Conservation (phyloP, 2,888 invertebrate genomes). For the Caenorhabditis sp. region DNA sequence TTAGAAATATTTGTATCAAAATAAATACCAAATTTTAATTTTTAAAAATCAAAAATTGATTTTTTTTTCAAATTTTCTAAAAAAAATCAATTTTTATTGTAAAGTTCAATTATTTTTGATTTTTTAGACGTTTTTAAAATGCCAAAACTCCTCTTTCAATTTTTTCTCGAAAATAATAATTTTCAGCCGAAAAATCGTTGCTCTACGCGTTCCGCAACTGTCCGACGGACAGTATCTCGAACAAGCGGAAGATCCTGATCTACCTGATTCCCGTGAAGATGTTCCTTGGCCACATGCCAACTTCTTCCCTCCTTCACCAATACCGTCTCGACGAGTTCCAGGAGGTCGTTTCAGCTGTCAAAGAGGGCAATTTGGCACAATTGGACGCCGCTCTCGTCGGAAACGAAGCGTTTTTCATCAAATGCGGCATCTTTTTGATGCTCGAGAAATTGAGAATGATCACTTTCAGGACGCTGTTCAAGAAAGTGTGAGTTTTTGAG, state of each 20-base stretch:
- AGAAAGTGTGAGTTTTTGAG: constrained; percentile 88
- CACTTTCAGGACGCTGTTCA: constrained; percentile 96
- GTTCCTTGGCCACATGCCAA: constrained; percentile 96
- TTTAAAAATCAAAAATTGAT: neutral
- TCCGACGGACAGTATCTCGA: constrained; percentile 88
- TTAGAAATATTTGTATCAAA: no score
- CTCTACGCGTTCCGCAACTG: constrained; percentile 95
- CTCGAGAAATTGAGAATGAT: constrained; percentile 96
- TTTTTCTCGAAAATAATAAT: neutral
- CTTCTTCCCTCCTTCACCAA: constrained; percentile 89
- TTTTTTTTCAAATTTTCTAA: neutral
- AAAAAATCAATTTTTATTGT: no score
- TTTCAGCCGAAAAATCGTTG: constrained; percentile 92
- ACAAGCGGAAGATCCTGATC: constrained; percentile 94
- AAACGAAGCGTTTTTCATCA: constrained; percentile 94
- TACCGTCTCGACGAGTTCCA: constrained; percentile 94
- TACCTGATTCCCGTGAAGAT: constrained; percentile 89
- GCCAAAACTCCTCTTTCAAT: neutral
- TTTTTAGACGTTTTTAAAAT: no score
- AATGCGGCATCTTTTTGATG: constrained; percentile 96
- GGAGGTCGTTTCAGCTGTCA: constrained; percentile 85
- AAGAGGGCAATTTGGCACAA: constrained; percentile 89
- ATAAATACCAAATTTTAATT: neutral
- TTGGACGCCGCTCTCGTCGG: constrained; percentile 85
- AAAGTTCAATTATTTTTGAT: no score